Base-by-base conservation (phyloP, 2,113 vertebrate genomes). In the Archilochus colubris region DNA sequence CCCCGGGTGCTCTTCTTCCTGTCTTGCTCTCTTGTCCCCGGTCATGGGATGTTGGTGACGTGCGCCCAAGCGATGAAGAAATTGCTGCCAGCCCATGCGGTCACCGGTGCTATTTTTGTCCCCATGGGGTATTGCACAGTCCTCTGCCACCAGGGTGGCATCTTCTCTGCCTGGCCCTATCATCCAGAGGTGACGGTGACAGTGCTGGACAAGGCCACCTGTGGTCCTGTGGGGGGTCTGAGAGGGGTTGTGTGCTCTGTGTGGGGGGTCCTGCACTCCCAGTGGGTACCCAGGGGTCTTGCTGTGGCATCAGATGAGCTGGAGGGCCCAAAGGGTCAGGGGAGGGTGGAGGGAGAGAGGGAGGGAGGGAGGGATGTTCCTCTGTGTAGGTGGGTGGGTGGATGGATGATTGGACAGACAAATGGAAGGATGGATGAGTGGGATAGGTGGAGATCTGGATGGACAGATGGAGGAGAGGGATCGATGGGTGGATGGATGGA, bases 31-130 rank as follows among this genome's bases (percentile, higher is more conserved):
- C 24, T 40, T 9, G 48, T 92, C 82, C 79, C 2, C 9, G 91
- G 88, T 95, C 94, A 96, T 92, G 88, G 53, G 94, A 93, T 36
- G 1, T 48, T 2, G 13, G 44, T 97, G 97, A 97, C 93, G 91
- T 1, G 61, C 8, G 8, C 40, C 46, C 2, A 1, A 4, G 68
- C 9, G 66, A 82, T 96, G 94, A 96, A 94, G 92, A 94, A 97
- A 96, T 61, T 61, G 61, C 93, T 14, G 9, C 30, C 3, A 9
- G 40, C 79, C 82, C 73, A 7, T 54, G 82, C 10, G 12, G 75
- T 96, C 94, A 91, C 88, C 3, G 0, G 18, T 0, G 1, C 93
- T 97, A 96, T 97, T 97, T 97, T 63, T 90, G 94, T 91, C 53
- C 31, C 43, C 1, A 0, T 3, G 82, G 80, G 46, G 6, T 66